Percentiles rank a stretch among this genome's conserved stretches.
phyloP scores from a whole-genome alignment of 92 coral and sea anemone species.

The Galaxea fascicularis region DNA sequence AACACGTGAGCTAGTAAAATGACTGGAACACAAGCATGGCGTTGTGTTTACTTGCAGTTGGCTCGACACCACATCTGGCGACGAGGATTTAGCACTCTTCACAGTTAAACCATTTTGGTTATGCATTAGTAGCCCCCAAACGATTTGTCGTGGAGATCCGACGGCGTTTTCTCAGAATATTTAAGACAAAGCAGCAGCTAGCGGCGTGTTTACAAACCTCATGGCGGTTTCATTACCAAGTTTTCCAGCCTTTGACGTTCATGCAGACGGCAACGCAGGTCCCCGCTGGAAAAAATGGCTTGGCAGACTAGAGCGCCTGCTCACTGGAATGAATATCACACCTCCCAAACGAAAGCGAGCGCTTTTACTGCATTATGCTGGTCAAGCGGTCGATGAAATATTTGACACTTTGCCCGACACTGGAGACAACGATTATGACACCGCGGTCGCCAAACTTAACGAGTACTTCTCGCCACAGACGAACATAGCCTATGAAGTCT shows the following conservation, averaged over 20 bases:
- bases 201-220: too few relatives aligned
- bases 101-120: too few relatives aligned
- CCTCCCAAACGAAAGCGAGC: constrained; percentile 62
- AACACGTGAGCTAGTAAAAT: too few relatives aligned
- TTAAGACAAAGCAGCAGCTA: too few relatives aligned
- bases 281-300: constrained; percentile 76
- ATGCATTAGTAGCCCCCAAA: too few relatives aligned
- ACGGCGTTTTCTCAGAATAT: too few relatives aligned
- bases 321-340: constrained; percentile 62
- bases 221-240: too few relatives aligned
- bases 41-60: constrained; percentile 27
- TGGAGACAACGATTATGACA: constrained; percentile 58
- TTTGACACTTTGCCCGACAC: constrained; percentile 65
- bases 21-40: too few relatives aligned
- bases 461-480: constrained; percentile 69
- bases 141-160: too few relatives aligned
- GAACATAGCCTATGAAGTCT: constrained; percentile 71
- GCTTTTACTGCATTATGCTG: constrained; percentile 65
- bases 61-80: too few relatives aligned
- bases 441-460: constrained; percentile 60
- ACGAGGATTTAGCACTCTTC: too few relatives aligned
- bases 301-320: constrained; percentile 50
- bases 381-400: constrained; percentile 66
- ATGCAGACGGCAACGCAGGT: constrained; percentile 56
- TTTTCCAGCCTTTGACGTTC: constrained; percentile 59